phyloP scores from a whole-genome alignment of 2,113 vertebrate genomes.

The Sinocyclocheilus maitianheensis region DNA sequence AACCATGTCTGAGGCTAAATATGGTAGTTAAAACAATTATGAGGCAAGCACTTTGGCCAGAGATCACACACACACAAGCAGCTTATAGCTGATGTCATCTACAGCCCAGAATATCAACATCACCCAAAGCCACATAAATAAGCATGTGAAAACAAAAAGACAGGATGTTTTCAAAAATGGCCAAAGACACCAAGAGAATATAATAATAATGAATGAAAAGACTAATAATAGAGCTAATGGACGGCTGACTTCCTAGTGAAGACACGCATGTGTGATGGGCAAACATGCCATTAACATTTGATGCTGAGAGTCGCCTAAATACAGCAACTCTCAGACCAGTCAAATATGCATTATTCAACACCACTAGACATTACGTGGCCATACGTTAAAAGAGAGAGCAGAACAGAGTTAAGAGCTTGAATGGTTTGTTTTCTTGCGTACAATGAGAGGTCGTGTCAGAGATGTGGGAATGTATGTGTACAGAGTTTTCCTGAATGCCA shows the following conservation, averaged over 20 bases:
- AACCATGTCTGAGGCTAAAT: constrained; percentile 54
- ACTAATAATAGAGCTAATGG: background rate
- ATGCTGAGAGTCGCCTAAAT: constrained; percentile 45
- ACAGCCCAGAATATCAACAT: constrained; percentile 22
- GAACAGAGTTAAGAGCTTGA: background rate
- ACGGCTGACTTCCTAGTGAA: background rate
- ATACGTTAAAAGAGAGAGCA: constrained; percentile 4
- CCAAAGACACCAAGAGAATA: background rate
- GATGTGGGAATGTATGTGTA: constrained; percentile 7
- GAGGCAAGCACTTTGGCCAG: constrained; percentile 38
- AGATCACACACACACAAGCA: constrained; percentile 18
- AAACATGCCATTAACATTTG: constrained; percentile 48
- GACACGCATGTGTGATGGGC: background rate
- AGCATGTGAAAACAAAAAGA: background rate
- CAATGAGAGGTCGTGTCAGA: background rate
- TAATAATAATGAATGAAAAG: background rate
- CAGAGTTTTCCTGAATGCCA: constrained; percentile 53
- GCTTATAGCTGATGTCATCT: constrained; percentile 33
- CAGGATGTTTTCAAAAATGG: background rate
- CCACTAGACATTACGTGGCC: background rate
- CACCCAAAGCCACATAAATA: constrained; percentile 17
- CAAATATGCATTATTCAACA: constrained; percentile 52
- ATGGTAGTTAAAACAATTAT: constrained; percentile 54
- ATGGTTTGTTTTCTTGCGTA: constrained; percentile 23
- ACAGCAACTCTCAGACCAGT: constrained; percentile 35